Conservation (phyloP, 2,888 invertebrate genomes). For the Eupithecia pulchellata region DNA sequence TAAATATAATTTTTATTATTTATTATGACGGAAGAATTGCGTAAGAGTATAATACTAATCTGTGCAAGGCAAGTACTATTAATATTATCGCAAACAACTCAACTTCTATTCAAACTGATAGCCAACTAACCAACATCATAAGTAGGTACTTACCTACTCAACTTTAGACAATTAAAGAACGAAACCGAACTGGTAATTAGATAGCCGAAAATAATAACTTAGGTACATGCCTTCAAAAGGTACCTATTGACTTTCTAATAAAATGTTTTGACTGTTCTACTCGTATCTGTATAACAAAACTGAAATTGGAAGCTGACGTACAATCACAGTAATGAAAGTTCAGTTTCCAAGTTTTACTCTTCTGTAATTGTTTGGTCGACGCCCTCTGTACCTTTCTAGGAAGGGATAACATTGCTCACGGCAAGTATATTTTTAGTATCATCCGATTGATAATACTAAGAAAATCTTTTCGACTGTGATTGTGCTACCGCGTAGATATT, state of each 20-base stretch:
- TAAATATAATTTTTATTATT: background rate
- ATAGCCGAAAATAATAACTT: background rate
- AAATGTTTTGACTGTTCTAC: conserved; percentile 39
- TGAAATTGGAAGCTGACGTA: conserved; percentile 32
- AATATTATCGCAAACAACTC: background rate
- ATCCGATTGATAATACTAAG: conserved; percentile 1
- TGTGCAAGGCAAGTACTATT: background rate
- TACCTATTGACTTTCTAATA: conserved; percentile 21
- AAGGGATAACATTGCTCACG: conserved; percentile 18
- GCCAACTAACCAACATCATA: background rate
- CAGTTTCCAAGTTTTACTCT: background rate
- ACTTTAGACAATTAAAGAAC: background rate
- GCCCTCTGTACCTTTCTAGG: background rate
- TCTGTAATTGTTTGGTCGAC: background rate
- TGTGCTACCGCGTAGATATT: conserved; percentile 42
- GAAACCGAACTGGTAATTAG: background rate
- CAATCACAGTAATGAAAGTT: conserved; percentile 36
- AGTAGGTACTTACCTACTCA: background rate
- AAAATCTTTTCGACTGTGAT: conserved; percentile 40
- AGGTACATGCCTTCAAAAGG: conserved; percentile 31
- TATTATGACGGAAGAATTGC: background rate
- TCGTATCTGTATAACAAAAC: conserved; percentile 32
- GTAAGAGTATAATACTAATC: background rate
- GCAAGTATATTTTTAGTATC: conserved; percentile 6
- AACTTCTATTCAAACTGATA: background rate